These are phyloP conservation scores for Erpornis zantholeuca DNA, from an alignment of 2,113 vertebrate species.

Conservation along the genomic window DNA sequence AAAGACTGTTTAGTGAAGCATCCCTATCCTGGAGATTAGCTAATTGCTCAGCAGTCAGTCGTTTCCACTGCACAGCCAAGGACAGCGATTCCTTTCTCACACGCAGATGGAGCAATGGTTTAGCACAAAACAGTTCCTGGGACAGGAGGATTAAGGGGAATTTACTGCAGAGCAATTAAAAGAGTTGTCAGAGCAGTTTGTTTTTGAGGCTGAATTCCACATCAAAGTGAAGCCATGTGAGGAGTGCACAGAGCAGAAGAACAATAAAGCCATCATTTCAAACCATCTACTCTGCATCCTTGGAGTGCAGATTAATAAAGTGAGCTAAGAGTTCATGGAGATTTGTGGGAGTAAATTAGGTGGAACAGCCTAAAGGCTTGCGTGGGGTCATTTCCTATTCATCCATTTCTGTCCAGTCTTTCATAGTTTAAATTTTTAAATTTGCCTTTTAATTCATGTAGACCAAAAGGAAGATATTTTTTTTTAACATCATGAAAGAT, in stretches of 20 bases:
- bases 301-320: slow-evolving; percentile 12
- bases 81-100: not conserved
- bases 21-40: slow-evolving; percentile 45
- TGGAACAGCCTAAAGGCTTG: not conserved
- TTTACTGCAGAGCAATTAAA: slow-evolving; percentile 62
- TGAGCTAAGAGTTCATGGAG: not conserved
- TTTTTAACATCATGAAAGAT: not conserved
- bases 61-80: slow-evolving; percentile 23
- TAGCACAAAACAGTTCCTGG: slow-evolving; percentile 30
- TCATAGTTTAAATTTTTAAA: not conserved
- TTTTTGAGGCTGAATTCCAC: slow-evolving; percentile 33
- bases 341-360: not conserved
- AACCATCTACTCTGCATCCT: not conserved
- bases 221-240: slow-evolving; percentile 32
- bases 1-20: slow-evolving; percentile 41
- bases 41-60: slow-evolving; percentile 57
- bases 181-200: slow-evolving; percentile 38
- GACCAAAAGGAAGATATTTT: not conserved
- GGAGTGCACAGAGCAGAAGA: not conserved
- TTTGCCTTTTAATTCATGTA: not conserved
- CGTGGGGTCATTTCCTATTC: not conserved
- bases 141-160: slow-evolving; percentile 54
- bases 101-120: not conserved
- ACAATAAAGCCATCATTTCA: slow-evolving; percentile 18
- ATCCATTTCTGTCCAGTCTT: not conserved